These are phyloP conservation scores for Bufo gargarizans DNA, from an alignment of 2,113 vertebrate genomes.

Conservation along the genomic window DNA sequence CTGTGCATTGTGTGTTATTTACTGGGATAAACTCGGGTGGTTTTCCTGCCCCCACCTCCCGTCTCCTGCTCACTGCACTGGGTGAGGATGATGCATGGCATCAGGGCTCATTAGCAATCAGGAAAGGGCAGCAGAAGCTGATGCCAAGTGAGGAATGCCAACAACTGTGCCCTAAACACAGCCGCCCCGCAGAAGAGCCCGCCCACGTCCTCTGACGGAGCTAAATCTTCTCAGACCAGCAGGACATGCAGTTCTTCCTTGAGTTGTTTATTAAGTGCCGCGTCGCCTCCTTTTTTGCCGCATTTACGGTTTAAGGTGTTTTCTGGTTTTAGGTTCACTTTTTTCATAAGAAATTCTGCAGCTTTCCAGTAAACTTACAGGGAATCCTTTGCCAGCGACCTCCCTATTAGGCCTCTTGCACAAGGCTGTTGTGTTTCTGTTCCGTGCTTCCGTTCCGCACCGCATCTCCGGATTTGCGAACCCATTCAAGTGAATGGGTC, in stretches of 20 bases:
- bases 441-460: too few species aligned
- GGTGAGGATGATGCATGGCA: neutral
- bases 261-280: too few species aligned
- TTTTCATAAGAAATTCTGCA: too few species aligned
- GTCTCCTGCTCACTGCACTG: neutral
- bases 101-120: constrained; percentile 1
- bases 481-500: too few species aligned
- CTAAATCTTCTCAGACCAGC: neutral
- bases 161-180: neutral
- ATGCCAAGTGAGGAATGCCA: neutral
- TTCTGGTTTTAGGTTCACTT: too few species aligned
- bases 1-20: neutral
- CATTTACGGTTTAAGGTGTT: too few species aligned
- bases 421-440: too few species aligned
- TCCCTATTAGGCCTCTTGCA: too few species aligned
- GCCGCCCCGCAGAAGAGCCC: neutral
- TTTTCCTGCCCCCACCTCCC: neutral
- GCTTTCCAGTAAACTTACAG: too few species aligned
- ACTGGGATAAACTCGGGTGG: constrained; percentile 20
- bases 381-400: too few species aligned
- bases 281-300: too few species aligned
- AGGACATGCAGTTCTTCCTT: neutral
- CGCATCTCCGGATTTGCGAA: too few species aligned
- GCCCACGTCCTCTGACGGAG: neutral
- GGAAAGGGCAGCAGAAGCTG: neutral